Base-by-base conservation (phyloP, 2,113 vertebrate species). In the Chlorodrepanis virens region DNA sequence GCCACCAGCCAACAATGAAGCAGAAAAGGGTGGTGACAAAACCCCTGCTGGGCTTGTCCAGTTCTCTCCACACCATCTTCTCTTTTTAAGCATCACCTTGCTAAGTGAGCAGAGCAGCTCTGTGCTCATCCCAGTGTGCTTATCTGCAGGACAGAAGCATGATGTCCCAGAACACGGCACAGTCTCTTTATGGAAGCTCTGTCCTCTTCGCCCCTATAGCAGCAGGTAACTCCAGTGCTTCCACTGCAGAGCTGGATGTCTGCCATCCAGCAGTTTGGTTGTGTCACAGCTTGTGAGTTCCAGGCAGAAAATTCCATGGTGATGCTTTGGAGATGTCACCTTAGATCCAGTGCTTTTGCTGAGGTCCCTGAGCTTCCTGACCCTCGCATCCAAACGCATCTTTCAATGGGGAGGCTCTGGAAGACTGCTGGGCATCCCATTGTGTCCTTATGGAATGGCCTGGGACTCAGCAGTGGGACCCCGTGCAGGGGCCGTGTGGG, bases 401-500 rank as follows among this genome's bases (percentile, higher is more conserved):
- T 39, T 45, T 22, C 75, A 11, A 59, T 42, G 14, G 40, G 40
- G 40, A 42, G 14, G 64, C 69, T 64, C 31, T 63, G 78, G 63
- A 47, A 37, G 9, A 14, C 33, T 22, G 0, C 37, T 9, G 23
- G 15, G 69, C 37, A 9, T 37, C 40, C 50, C 23, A 1, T 37
- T 0, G 0, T 9, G 49, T 12, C n/a, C 0, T 23, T 7, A 0
- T 10, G 74, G 78, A 57, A 12, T 39, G 21, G 20, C 2, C 39
- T 70, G 40, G 45, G 56, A 28, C 15, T 19, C 5, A 3, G 11
- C 33, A 5, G 0, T 0, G n/a, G 50, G 25, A 39, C 25, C 35
- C 7, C 0, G 0, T 29, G 24, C 44, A 6, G 60, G 39, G 14
- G 4, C 60, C 8, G 0, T 6, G 5, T 6, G 53, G 6, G 6